Evolutionary conservation across 2,113 vertebrate genomes (phyloP), one percentile per base, ranked within the genome.

Genomic region (Romanogobio albipinnatus): DNA sequence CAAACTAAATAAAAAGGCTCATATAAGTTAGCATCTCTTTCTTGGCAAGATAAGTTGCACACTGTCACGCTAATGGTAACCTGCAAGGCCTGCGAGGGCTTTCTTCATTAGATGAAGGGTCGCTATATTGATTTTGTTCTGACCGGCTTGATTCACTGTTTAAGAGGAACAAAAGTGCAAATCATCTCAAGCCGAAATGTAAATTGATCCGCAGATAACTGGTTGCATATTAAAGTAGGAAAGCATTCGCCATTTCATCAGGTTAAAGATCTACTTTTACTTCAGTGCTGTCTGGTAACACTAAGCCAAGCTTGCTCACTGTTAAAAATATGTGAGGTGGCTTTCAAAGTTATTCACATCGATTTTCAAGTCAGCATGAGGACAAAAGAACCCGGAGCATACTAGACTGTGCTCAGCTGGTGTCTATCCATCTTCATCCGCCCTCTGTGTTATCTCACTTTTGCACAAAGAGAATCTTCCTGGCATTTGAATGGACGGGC

Each of bases 401-500:
- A 19, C 68, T 70, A 43, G n/a, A 71, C 75, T 10, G 53, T 39
- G 36, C 76, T 87, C 78, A 87, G 83, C 71, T 84, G 70, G 39
- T 87, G 59, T 76, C 75, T 74, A 66, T 61, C 59, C 85, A 81
- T 26, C 83, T 84, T 71, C 15, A 61, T 51, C 77, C 75, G 26
- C 78, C 86, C 56, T 74, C 73, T 49, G 24, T 39, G 61, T 58
- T 86, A 78, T 84, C 77, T 82, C 74, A 64, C 53, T 81, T 43
- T 51, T 75, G 33, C 85, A 88, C 68, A 81, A 85, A 79, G 75
- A 80, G 75, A 83, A 64, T 76, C 76, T 75, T 76, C 79, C 87
- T 90, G 91, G 90, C 90, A 90, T 74, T 9, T 68, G 22, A 87
- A 51, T 5, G 10, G 15, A 71, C 4, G 5, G 36, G 39, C 22